Conservation (phyloP, 2,888 invertebrate genomes). For the Pollenia angustigena region DNA sequence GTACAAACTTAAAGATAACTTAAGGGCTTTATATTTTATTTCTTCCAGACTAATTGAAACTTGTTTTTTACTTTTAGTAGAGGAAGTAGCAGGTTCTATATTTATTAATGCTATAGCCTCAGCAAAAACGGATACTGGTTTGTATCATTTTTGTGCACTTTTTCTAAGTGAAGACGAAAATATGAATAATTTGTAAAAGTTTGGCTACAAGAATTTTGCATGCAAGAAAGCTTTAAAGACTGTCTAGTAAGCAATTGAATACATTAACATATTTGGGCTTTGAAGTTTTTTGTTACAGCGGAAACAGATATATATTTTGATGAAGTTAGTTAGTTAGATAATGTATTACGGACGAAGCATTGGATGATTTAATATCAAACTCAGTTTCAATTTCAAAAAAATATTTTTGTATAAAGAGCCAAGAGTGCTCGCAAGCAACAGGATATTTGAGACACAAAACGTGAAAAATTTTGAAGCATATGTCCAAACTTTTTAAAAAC, state of each 20-base stretch:
- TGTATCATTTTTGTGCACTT: conserved; percentile 27
- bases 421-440: conserved; percentile 21
- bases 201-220: no score
- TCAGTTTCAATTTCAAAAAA: conserved; percentile 15
- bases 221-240: no score
- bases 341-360: neutral
- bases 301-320: conserved; percentile 4
- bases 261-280: neutral
- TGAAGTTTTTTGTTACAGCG: neutral
- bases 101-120: neutral
- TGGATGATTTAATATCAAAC: conserved; percentile 20
- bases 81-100: conserved; percentile 8
- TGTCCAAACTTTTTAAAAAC: conserved; percentile 1
- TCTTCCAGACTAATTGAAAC: neutral
- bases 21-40: conserved; percentile 28
- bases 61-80: neutral
- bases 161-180: conserved; percentile 7
- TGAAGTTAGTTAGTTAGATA: neutral
- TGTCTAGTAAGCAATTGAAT: neutral
- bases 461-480: conserved; percentile 21
- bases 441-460: conserved; percentile 9
- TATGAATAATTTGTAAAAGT: no score
- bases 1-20: conserved; percentile 34
- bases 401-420: conserved; percentile 31
- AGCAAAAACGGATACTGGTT: neutral